These are phyloP conservation scores for Lasiurus borealis DNA, from an alignment of 2,113 vertebrate species.

Conservation along the genomic window DNA sequence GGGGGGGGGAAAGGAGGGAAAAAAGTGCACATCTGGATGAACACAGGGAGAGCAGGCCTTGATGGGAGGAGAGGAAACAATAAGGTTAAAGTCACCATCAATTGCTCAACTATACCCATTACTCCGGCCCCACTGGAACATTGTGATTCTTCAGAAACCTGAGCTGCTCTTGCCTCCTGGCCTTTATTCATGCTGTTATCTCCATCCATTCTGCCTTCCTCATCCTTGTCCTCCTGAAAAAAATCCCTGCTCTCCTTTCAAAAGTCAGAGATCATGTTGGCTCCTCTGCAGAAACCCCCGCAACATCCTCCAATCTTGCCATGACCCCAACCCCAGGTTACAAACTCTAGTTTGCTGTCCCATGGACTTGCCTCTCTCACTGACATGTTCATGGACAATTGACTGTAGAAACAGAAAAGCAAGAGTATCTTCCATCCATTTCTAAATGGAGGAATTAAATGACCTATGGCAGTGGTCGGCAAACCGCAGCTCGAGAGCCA, in stretches of 20 bases:
- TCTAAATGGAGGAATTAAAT: not conserved
- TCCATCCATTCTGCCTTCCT: not conserved
- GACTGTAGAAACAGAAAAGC: not conserved
- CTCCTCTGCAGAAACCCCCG: not conserved
- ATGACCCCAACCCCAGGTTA: not conserved
- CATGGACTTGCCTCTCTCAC: not conserved
- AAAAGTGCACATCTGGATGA: not conserved
- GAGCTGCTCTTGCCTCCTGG: not conserved
- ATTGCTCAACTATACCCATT: accelerated
- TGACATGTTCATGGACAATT: not conserved
- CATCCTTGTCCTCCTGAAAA: not conserved
- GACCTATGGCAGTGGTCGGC: too few relatives aligned
- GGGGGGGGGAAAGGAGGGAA: too few relatives aligned
- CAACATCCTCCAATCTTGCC: not conserved
- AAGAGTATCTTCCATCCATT: not conserved
- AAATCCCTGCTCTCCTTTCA: not conserved
- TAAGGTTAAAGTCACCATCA: not conserved
- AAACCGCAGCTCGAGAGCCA: too few relatives aligned
- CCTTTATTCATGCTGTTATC: not conserved
- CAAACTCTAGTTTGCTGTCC: not conserved
- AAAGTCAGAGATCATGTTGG: not conserved
- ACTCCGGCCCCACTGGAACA: not conserved
- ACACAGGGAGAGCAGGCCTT: accelerated
- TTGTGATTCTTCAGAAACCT: not conserved
- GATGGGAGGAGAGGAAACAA: not conserved